Evolutionary conservation across 1,140 invertebrate species (phyloP), one percentile per base, ranked within the genome.

Genomic region (Cepaea nemoralis): DNA sequence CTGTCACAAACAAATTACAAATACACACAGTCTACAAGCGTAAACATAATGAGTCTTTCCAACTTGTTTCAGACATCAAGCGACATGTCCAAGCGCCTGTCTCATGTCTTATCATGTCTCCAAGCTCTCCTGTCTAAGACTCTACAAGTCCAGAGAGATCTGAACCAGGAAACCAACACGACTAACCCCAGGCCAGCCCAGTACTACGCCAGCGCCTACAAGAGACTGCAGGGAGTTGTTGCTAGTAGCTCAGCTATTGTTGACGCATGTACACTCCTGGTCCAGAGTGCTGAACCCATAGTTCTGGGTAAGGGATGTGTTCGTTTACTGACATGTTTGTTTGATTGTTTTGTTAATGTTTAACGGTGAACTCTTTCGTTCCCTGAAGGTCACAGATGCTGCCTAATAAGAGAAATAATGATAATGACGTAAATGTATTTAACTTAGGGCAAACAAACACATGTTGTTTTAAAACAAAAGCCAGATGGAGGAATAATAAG

Each of bases 181-280:
- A 42, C 1, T 37, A 55, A 63, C 0, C 31, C 2, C 35, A 59
- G 33, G 16, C 50, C 75, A 8, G 50, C 50, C n/a, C 75, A 77
- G 48, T 63, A 35, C 33, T 77, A 77, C 22, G n/a, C 27, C 10
- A 33, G 33, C 35, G 39, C 5, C 27, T 77, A 77, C n/a, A 63
- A 55, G 24, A 27, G 55, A 12, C 75, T 77, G 1, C 75, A 77
- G 35, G 50, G 50, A 27, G 42, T 77, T 77, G 75, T 77, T 22
- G 8, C 50, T 14, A 59, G 37, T 12, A 33, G 39, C 27, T 77
- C 50, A 16, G 19, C 75, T 63, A 27, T 77, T 19, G 55, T 40
- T 24, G 50, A 77, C 19, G 37, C 48, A 33, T 24, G 75, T 45
- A 63, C 45, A 8, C 50, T 63, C 31, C 40, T 77, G 50, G 1